Conservation (phyloP, 2,888 invertebrate species). For the Pasiphila rectangulata region DNA sequence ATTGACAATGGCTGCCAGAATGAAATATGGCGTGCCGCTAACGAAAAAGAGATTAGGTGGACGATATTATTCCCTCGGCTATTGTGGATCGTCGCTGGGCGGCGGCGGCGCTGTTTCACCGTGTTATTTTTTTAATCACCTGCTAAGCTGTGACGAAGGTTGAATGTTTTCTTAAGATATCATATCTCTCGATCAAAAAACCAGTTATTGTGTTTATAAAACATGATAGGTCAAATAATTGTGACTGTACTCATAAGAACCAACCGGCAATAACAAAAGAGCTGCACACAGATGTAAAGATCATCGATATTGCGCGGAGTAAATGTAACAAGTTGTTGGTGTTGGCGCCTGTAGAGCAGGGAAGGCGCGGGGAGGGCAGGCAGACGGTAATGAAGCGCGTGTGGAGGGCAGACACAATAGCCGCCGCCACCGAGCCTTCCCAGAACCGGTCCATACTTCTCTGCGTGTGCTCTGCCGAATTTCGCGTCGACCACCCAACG, state of each 20-base stretch:
- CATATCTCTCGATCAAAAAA: slow-evolving; percentile 28
- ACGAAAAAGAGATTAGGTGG: slow-evolving; percentile 76
- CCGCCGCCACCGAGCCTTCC: slow-evolving; percentile 68
- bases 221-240: slow-evolving; percentile 1
- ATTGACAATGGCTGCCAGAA: slow-evolving; percentile 80
- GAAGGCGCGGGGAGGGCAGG: slow-evolving; percentile 34
- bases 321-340: slow-evolving; percentile 43
- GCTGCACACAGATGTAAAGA: slow-evolving; percentile 9
- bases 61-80: slow-evolving; percentile 64
- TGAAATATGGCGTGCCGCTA: slow-evolving; percentile 77
- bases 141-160: slow-evolving; percentile 64
- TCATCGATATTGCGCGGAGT: slow-evolving; percentile 28
- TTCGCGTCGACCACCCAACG: slow-evolving; percentile 77
- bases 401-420: slow-evolving; percentile 75
- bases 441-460: slow-evolving; percentile 72
- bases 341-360: slow-evolving; percentile 44
- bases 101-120: slow-evolving; percentile 58
- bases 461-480: slow-evolving; percentile 71
- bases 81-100: slow-evolving; percentile 50
- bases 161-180: slow-evolving; percentile 56
- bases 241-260: not conserved
- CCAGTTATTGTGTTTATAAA: slow-evolving; percentile 11
- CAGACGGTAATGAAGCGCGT: slow-evolving; percentile 66
- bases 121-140: slow-evolving; percentile 62
- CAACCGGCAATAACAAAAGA: not conserved